phyloP scores from a whole-genome alignment of 1,140 invertebrate genomes.

The Drosophila ogumai region DNA sequence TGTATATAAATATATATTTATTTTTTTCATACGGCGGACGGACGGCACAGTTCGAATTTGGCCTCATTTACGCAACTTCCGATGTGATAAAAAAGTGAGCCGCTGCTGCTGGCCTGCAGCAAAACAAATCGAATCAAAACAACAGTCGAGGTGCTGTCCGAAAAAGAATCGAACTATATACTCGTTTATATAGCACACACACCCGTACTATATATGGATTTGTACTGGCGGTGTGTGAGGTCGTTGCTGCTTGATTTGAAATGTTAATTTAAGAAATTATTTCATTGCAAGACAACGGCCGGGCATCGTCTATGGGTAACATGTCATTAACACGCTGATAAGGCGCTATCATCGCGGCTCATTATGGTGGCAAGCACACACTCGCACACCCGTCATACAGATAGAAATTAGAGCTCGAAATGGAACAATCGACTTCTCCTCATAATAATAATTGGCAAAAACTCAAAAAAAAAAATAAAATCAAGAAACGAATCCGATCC shows the following conservation, averaged over 20 bases:
- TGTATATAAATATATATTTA: neutral
- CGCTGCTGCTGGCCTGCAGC: conserved; percentile 7
- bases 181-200: neutral
- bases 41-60: conserved; percentile 45
- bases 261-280: conserved; percentile 80
- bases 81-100: conserved; percentile 69
- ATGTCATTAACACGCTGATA: conserved; percentile 80
- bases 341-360: conserved; percentile 62
- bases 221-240: neutral
- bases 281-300: conserved; percentile 58
- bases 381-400: conserved; percentile 13
- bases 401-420: conserved; percentile 47
- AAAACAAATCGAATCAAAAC: conserved; percentile 29
- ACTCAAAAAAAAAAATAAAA: conserved; percentile 47
- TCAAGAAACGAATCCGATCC: neutral
- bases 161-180: conserved; percentile 9
- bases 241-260: conserved; percentile 25
- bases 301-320: conserved; percentile 53
- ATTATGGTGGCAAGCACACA: conserved; percentile 51
- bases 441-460: conserved; percentile 66
- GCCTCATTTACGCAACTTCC: conserved; percentile 76
- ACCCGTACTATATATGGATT: neutral
- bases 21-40: conserved; percentile 12
- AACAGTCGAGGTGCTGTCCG: conserved; percentile 15
- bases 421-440: conserved; percentile 41